Percentiles rank a stretch among this genome's conserved stretches.
Evolutionary conservation across 2,888 invertebrate genomes (phyloP).

Genomic region (Pedicia rivosa): DNA sequence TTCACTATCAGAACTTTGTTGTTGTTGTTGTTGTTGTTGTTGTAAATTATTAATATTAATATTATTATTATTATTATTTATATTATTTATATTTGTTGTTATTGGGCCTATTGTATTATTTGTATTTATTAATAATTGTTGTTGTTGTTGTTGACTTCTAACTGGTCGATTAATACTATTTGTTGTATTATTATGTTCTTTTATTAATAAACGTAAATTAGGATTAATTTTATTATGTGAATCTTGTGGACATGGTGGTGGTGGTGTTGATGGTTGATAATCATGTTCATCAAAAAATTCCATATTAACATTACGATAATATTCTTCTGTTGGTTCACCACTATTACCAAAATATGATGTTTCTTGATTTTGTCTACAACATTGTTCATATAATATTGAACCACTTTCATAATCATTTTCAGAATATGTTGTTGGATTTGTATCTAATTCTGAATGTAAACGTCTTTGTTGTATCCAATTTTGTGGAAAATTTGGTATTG

Average conservation of each 20-base stretch:
- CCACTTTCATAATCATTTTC: slow-evolving; percentile 20
- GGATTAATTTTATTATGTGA: slow-evolving; percentile 13
- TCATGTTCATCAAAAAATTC: slow-evolving; percentile 18
- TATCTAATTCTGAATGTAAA: slow-evolving; percentile 1
- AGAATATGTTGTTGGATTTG: background rate
- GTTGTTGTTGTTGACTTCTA: slow-evolving; percentile 9
- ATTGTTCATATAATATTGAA: slow-evolving; percentile 19
- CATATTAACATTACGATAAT: slow-evolving; percentile 19
- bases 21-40: slow-evolving; percentile 4
- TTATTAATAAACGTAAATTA: slow-evolving; percentile 7
- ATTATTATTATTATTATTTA: slow-evolving; percentile 8
- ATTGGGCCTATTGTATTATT: background rate
- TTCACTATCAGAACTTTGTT: slow-evolving; percentile 17
- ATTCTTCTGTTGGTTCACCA: slow-evolving; percentile 20
- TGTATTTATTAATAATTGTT: slow-evolving; percentile 4
- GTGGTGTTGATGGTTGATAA: slow-evolving; percentile 18
- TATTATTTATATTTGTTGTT: slow-evolving; percentile 3
- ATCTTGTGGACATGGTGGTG: slow-evolving; percentile 15
- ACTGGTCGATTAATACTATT: slow-evolving; percentile 11
- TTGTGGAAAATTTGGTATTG: slow-evolving; percentile 19
- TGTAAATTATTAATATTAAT: slow-evolving; percentile 10
- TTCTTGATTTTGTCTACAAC: slow-evolving; percentile 16
- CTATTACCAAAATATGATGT: slow-evolving; percentile 17
- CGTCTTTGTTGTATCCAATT: slow-evolving; percentile 16
- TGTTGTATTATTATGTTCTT: slow-evolving; percentile 11